Base-by-base conservation (phyloP, 2,797 vertebrate genomes). In the Sebastes oblongus region DNA sequence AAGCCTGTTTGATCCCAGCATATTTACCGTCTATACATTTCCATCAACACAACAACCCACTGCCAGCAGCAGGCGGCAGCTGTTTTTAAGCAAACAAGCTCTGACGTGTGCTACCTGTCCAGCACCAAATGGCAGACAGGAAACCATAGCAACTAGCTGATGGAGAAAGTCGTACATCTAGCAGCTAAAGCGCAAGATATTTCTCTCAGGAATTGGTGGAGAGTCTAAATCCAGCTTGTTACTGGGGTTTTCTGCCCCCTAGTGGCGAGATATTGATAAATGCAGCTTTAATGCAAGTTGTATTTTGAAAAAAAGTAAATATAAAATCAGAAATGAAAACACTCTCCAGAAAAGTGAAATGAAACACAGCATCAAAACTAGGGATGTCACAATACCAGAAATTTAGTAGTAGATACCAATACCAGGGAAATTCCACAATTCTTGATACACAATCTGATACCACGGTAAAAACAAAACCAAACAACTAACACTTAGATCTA, bases 211-310 rank as follows among this genome's bases (percentile, higher is more conserved):
- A 16, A 39, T 5, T 34, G 11, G n/a, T 18, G 0, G 13, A n/a
- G 22, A 69, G 50, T 52, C 36, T 20, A 24, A 70, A 8, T 50
- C 20, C 42, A 39, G 0, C 0, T 42, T 29, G 20, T 68, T 66
- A 14, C 20, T 54, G n/a, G 9, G 61, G 34, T 29, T 58, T n/a
- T 18, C n/a, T 46, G 16, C 24, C 16, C 6, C 3, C 46, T 70
- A 25, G 24, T 81, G 18, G 62, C 64, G 24, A 81, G 73, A 83
- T 77, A 86, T 30, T 72, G 52, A 77, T 79, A 22, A 67, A 66
- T 56, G 55, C 81, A 85, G 56, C 67, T 86, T 86, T 56, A 70
- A 62, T 61, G 0, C 14, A 32, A 62, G 25, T 54, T 34, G 1
- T 4, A 25, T 5, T 64, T 66, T 30, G 4, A 22, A 73, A 56